These are phyloP conservation scores for Geococcyx californianus DNA, from an alignment of 2,113 vertebrate species.

Conservation along the genomic window DNA sequence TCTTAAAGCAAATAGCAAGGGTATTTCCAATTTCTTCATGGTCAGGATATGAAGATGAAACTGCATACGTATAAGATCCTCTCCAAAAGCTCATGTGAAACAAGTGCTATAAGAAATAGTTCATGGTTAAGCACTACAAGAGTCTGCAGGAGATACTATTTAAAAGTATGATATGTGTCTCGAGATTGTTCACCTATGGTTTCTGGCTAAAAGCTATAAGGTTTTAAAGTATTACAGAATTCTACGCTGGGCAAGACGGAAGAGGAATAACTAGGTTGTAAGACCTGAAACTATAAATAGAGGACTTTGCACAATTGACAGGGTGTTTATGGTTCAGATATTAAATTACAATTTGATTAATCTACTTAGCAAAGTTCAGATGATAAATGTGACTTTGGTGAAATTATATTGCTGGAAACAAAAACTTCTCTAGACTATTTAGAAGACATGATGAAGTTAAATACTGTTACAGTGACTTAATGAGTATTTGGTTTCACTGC, in stretches of 20 bases:
- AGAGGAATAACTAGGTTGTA: not conserved
- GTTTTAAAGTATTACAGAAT: not conserved
- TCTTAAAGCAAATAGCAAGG: not conserved
- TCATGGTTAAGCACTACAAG: not conserved
- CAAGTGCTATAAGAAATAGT: not conserved
- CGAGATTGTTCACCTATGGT: not conserved
- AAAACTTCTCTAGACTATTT: not conserved
- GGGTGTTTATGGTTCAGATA: not conserved
- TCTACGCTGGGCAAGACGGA: not conserved
- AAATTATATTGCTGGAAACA: conserved; percentile 32
- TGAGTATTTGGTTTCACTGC: not conserved
- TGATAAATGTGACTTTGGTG: not conserved
- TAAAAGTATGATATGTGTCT: not conserved
- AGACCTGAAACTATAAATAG: not conserved
- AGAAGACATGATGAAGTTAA: not conserved
- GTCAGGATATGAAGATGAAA: fast-evolving
- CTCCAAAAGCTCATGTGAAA: not conserved
- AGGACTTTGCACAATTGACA: not conserved
- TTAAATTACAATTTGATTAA: conserved; percentile 23
- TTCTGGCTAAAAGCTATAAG: not conserved
- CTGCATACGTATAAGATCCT: fast-evolving
- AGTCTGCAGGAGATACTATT: not conserved
- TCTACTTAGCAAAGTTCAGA: conserved; percentile 4
- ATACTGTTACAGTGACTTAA: conserved; percentile 10
- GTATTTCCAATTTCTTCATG: not conserved